These are phyloP conservation scores for Falco naumanni DNA, from an alignment of 2,797 vertebrate species.

Conservation along the genomic window DNA sequence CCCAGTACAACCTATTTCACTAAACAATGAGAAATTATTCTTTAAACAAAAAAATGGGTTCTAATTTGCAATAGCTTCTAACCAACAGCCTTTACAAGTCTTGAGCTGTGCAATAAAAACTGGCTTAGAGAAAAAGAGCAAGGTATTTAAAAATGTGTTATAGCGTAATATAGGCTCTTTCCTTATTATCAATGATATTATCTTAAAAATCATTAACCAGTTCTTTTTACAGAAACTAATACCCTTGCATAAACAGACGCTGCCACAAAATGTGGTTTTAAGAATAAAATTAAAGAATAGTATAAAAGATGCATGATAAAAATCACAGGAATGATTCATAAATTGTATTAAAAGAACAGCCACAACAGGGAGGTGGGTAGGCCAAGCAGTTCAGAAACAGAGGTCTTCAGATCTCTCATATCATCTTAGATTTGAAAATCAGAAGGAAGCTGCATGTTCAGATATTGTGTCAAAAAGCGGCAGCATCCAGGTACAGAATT, in stretches of 20 bases:
- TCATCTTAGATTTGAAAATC: neutral
- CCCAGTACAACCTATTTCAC: neutral
- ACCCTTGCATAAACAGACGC: neutral
- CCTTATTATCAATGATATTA: neutral
- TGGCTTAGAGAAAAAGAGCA: neutral
- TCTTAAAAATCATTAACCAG: neutral
- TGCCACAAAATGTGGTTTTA: neutral
- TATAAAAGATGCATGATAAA: neutral
- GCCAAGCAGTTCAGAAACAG: neutral
- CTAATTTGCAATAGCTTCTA: neutral
- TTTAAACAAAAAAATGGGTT: neutral
- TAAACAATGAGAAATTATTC: neutral
- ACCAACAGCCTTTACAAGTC: neutral
- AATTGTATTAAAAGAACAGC: neutral
- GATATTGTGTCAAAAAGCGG: neutral
- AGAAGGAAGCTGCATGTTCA: neutral
- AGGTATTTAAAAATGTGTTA: neutral
- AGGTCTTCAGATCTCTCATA: neutral
- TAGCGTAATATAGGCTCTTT: neutral
- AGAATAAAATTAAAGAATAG: neutral
- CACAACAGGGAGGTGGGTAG: neutral
- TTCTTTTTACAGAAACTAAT: neutral
- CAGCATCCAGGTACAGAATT: neutral
- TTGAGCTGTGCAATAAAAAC: neutral
- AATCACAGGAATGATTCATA: neutral